These are phyloP conservation scores for Thymelicus sylvestris DNA, from an alignment of 2,888 invertebrate genomes.

Conservation along the genomic window DNA sequence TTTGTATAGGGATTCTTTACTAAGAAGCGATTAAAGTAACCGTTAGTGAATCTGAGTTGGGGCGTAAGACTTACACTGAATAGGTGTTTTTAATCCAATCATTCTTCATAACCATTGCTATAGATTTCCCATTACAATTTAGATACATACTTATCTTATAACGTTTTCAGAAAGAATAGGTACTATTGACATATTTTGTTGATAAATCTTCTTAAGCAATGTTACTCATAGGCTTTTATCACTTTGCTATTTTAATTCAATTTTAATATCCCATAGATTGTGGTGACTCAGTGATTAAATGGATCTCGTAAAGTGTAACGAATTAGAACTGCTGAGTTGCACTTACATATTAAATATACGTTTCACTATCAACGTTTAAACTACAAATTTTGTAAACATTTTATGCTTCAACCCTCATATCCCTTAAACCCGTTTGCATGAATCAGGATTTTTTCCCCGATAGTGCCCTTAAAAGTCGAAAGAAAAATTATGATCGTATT, in stretches of 20 bases:
- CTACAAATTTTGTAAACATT: not conserved
- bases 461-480: too few species aligned
- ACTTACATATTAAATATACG: not conserved
- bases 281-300: constrained; percentile 24
- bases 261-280: constrained; percentile 30
- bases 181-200: not conserved
- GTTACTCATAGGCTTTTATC: constrained; percentile 10
- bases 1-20: too few species aligned
- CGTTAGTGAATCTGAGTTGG: too few species aligned
- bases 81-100: too few species aligned
- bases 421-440: too few species aligned
- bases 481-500: too few species aligned
- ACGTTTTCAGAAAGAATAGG: not conserved
- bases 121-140: not conserved
- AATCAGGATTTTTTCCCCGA: too few species aligned
- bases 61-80: too few species aligned
- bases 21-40: too few species aligned
- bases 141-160: not conserved
- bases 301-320: constrained; percentile 27
- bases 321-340: constrained; percentile 31
- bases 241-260: constrained; percentile 25
- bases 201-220: not conserved
- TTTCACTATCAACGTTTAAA: constrained; percentile 12
- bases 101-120: not conserved
- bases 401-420: not conserved